phyloP scores from a whole-genome alignment of 1,140 invertebrate species.

The Brachionus angularis region DNA sequence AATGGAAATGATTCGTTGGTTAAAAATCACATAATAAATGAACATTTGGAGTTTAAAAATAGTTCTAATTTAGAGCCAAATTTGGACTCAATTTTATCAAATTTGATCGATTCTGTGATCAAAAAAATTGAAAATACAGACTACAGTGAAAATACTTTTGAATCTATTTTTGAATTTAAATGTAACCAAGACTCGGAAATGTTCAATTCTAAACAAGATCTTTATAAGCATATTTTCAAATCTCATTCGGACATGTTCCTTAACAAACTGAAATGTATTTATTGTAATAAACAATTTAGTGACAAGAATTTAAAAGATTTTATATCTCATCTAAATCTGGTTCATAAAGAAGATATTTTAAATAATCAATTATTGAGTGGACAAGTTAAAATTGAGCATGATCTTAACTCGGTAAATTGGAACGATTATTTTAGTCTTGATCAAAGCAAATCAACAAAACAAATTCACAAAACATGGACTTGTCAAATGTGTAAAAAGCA shows the following conservation, averaged over 20 bases:
- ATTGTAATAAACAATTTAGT: not conserved
- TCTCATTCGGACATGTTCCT: not conserved
- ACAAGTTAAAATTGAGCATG: not conserved
- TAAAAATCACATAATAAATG: not conserved
- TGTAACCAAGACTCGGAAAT: no score
- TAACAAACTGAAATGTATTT: not conserved
- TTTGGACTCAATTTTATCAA: not conserved
- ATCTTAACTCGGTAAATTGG: not conserved
- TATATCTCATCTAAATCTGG: not conserved
- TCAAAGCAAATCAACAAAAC: not conserved
- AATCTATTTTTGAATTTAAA: not conserved
- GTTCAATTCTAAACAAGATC: no score
- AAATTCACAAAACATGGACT: slow-evolving; percentile 41
- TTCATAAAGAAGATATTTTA: not conserved
- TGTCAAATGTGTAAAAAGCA: slow-evolving; percentile 40
- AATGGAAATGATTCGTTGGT: not conserved
- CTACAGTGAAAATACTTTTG: not conserved
- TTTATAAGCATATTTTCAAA: no score
- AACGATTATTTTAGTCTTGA: slow-evolving; percentile 19
- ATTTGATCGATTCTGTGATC: not conserved
- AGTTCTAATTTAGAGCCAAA: not conserved
- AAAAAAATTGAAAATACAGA: not conserved
- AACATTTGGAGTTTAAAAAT: not conserved
- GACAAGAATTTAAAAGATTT: not conserved
- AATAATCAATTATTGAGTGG: not conserved